These are phyloP conservation scores for Syngnathus floridae DNA, from an alignment of 2,113 vertebrate species.

Conservation along the genomic window DNA sequence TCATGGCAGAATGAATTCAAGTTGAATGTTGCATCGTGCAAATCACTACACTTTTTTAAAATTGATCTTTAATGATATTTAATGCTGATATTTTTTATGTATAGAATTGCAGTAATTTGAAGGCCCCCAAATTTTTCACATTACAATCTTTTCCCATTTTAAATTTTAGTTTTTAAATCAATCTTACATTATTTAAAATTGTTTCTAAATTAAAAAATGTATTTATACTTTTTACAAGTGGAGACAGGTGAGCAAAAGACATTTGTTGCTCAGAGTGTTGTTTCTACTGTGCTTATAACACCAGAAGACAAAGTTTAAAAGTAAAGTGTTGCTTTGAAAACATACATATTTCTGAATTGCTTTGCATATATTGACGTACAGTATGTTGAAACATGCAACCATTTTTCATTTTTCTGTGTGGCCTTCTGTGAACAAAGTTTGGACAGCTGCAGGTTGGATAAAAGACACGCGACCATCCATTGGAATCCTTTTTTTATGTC, in stretches of 20 bases:
- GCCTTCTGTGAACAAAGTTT: not conserved
- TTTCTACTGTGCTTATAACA: too few species aligned
- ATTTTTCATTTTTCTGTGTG: not conserved
- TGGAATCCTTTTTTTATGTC: slow-evolving; percentile 58
- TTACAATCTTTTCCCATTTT: too few species aligned
- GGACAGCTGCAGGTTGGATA: not conserved
- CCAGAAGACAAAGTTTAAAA: too few species aligned
- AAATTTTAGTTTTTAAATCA: too few species aligned
- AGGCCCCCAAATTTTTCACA: too few species aligned
- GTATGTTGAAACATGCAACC: not conserved
- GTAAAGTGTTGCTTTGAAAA: not conserved
- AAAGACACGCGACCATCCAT: slow-evolving; percentile 20
- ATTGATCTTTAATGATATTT: not conserved
- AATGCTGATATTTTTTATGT: too few species aligned
- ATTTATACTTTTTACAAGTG: too few species aligned
- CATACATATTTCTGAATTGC: not conserved
- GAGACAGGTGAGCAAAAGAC: too few species aligned
- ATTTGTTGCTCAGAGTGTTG: too few species aligned
- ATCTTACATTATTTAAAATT: too few species aligned
- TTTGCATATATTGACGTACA: not conserved
- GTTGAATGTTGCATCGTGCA: not conserved
- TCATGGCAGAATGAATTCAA: not conserved
- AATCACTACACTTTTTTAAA: not conserved
- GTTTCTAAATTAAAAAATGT: too few species aligned
- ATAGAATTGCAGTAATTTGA: too few species aligned